Conservation (phyloP, 2,797 vertebrate species). For the Cossypha caffra region DNA sequence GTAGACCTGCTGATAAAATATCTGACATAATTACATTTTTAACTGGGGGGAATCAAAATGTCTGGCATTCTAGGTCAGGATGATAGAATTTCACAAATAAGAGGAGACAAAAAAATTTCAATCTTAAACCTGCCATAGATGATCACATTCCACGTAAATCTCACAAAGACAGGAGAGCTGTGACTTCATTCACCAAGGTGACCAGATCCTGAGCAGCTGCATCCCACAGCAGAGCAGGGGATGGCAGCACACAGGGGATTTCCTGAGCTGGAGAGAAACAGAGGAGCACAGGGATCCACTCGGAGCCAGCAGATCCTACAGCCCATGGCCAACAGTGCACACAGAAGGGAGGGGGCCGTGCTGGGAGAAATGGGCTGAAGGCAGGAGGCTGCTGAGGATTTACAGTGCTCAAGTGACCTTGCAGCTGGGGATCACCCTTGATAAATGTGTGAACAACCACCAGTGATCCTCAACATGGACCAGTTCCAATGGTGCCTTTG, state of each 20-base stretch:
- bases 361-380: neutral
- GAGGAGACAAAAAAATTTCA: neutral
- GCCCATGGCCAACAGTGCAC: rapidly evolving
- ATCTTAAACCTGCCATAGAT: neutral
- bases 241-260: neutral
- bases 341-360: rapidly evolving
- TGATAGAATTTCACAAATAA: neutral
- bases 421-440: neutral
- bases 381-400: neutral
- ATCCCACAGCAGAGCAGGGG: neutral
- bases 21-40: neutral
- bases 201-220: neutral
- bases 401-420: too few relatives aligned
- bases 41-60: neutral
- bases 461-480: neutral
- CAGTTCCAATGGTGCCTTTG: rapidly evolving
- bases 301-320: neutral
- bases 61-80: neutral
- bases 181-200: neutral
- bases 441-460: neutral
- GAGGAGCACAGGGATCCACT: neutral
- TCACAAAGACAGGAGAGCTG: neutral
- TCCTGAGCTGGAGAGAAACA: neutral
- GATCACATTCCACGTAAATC: neutral
- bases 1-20: neutral